Base-by-base conservation (phyloP, 2,888 invertebrate species). In the Phlogophora meticulosa region DNA sequence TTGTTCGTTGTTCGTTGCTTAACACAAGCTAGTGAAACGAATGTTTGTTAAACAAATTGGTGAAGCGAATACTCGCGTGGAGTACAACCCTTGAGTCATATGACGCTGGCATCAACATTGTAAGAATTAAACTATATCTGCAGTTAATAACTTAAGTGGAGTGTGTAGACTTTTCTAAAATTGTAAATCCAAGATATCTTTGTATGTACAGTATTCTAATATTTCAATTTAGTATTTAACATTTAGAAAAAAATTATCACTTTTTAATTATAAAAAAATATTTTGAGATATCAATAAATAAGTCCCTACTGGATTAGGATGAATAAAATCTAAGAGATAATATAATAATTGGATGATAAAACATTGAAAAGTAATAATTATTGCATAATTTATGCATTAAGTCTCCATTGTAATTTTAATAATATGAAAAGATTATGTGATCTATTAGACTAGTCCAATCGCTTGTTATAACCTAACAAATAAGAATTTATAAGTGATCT, bases 391-490 rank as follows among this genome's bases (percentile, higher is more conserved):
- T 48, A 36, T 58, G 5, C 28, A 70, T 10, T 52, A 48, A 28
- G 28, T 60, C 53, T 53, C 22, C 20, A 24, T 51, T 55, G 38
- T 52, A 64, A 53, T 64, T 71, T 40, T 48, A 75, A 48, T 63
- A 9, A n/a, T 46, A 60, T 46, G 36, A 57, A 43, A 32, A 61
- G 7, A 43, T 51, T 45, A 2, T 72, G 76, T 76, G 72, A 76
- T 76, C 46, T 45, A 38, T 43, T 76, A 72, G 51, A 10, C 46
- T 76, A 76, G 67, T 72, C 62, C 1, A 52, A 57, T 56, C 61
- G 58, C 55, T 67, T 64, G 38, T 56, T 48, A 53, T 48, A 53
- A 49, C 5, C 0, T 38, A 67, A 56, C 10, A 24, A 59, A 43
- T 24, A 32, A 48, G n/a, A 32, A 38, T 49, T 56, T 28, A 52